Base-by-base conservation (phyloP, 2,888 invertebrate species). In the Conus canariensis region DNA sequence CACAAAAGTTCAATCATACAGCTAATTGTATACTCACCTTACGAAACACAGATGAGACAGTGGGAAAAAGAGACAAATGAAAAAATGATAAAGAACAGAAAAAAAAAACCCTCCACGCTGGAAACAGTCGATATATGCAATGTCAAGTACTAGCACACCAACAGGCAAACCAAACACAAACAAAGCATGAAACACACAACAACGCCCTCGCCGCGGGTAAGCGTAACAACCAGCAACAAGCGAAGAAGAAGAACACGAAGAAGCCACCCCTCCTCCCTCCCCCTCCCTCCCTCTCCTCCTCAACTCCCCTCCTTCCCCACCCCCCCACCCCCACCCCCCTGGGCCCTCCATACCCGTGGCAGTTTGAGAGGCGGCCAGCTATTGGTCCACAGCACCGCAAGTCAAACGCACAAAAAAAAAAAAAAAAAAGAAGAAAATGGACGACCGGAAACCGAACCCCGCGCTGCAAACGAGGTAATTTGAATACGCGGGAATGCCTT, bases 381-480 rank as follows among this genome's bases (percentile, higher is more conserved):
- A 80, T 80, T 80, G 77, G 77, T 58, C 56, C 56, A 83, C 80
- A 80, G 45, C 80, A 6, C 64, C 2, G 14, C 64, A 64, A 64
- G 64, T 64, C 64, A 16, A 64, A 64, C 10, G 45, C 45, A 74
- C 74, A 74, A n/a, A 16, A n/a, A 74, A n/a, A 12, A 74, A n/a
- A 74, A n/a, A 74, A 12, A 10, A 80, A 10, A 80, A 60, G 67
- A 25, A 67, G 67, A 83, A 85, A 89, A 89, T 89, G 89, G 89
- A 89, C 67, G 85, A 25, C 85, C 70, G 85, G 89, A 89, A 89
- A 89, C 89, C 85, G 30, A 77, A 89, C n/a, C 70, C 85, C 25
- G 60, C 67, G 16, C 89, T 70, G 89, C 85, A 89, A 89, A 89
- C 89, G 89, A 89, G 85, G 89, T 89, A 89, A 89, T 89, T 89